Percentiles rank a stretch among this genome's conserved stretches.
Conservation (phyloP, 2,888 invertebrate species). For the Apamea epomidion region DNA sequence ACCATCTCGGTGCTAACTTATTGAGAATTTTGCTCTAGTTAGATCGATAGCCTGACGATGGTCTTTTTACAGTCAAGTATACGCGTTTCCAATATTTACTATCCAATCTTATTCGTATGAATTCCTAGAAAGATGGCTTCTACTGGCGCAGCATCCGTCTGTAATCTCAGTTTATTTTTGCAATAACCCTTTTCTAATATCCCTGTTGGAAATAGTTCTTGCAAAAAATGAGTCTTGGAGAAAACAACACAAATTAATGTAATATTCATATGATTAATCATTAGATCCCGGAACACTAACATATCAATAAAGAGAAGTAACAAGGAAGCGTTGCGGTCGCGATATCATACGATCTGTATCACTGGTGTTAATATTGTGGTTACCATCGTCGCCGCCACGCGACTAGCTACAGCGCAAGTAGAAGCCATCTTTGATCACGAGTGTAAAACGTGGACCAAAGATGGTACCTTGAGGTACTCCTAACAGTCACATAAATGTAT, state of each 20-base stretch:
- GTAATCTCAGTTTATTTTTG: neutral
- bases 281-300: slow-evolving; percentile 55
- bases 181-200: neutral
- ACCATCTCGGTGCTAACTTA: slow-evolving; percentile 10
- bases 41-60: neutral
- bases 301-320: slow-evolving; percentile 61
- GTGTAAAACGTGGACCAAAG: slow-evolving; percentile 31
- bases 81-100: slow-evolving; percentile 25
- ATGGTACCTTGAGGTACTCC: slow-evolving; percentile 37
- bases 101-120: neutral
- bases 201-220: neutral
- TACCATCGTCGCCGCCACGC: slow-evolving; percentile 49
- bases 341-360: slow-evolving; percentile 65
- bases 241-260: neutral
- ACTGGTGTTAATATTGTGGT: slow-evolving; percentile 64
- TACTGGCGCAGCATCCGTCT: neutral
- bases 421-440: slow-evolving; percentile 50
- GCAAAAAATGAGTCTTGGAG: neutral
- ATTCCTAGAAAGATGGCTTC: neutral
- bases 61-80: neutral
- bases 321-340: slow-evolving; percentile 66
- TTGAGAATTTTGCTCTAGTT: neutral
- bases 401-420: slow-evolving; percentile 39
- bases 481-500: neutral
- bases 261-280: slow-evolving; percentile 31